These are phyloP conservation scores for Arothron firmamentum DNA, from an alignment of 2,113 vertebrate genomes.

Conservation along the genomic window DNA sequence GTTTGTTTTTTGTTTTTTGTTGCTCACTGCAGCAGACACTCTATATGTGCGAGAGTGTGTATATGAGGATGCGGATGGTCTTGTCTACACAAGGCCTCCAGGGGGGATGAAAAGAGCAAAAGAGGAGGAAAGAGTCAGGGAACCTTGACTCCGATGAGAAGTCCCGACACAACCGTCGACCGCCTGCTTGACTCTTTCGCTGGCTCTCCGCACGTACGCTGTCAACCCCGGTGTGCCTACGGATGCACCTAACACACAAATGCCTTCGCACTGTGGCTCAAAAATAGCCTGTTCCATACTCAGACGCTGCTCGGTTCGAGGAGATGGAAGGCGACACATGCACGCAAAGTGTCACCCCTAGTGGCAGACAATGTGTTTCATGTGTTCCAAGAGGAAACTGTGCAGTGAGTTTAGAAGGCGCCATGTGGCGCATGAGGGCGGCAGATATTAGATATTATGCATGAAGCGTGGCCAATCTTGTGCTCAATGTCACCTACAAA, in stretches of 20 bases:
- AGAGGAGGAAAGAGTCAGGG: slow-evolving; percentile 19
- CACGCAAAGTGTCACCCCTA: slow-evolving; percentile 11
- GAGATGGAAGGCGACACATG: slow-evolving; percentile 27
- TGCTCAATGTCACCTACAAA: slow-evolving; percentile 70
- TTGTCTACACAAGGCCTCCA: slow-evolving; percentile 36
- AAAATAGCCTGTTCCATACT: slow-evolving; percentile 32
- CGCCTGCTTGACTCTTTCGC: slow-evolving; percentile 31
- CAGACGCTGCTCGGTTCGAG: slow-evolving; percentile 3
- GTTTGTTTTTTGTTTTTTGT: too few species aligned
- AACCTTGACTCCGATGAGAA: slow-evolving; percentile 48
- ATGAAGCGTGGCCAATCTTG: slow-evolving; percentile 51
- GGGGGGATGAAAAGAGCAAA: slow-evolving; percentile 17
- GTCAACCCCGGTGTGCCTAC: slow-evolving; percentile 47
- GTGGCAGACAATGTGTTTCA: slow-evolving; percentile 51
- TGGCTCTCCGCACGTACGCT: slow-evolving; percentile 31
- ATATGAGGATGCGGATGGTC: slow-evolving; percentile 9
- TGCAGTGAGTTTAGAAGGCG: slow-evolving; percentile 11
- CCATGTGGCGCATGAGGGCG: slow-evolving; percentile 32
- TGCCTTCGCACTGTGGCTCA: slow-evolving; percentile 3
- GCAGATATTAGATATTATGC: slow-evolving; percentile 61
- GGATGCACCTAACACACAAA: slow-evolving; percentile 5
- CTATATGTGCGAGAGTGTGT: not conserved
- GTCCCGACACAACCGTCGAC: slow-evolving; percentile 47
- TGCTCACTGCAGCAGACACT: too few species aligned
- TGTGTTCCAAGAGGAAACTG: slow-evolving; percentile 46